These are phyloP conservation scores for Rhizomys pruinosus DNA, from an alignment of 2,113 vertebrate species.

Conservation along the genomic window DNA sequence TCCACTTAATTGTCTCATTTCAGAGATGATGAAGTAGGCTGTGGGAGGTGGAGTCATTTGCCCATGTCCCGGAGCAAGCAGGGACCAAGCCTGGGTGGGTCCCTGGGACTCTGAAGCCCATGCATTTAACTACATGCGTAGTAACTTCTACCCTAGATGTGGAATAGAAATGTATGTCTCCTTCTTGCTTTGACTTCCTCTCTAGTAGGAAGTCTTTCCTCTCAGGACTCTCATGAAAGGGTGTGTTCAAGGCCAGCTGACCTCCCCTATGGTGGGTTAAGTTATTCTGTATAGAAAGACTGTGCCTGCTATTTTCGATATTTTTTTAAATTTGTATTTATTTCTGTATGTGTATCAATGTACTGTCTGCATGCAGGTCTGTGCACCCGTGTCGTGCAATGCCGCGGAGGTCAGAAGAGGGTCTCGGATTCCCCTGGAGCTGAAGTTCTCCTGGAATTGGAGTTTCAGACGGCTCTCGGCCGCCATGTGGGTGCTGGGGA, in stretches of 20 bases:
- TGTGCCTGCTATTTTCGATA: neutral
- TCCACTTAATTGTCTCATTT: slow-evolving; percentile 22
- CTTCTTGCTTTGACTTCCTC: neutral
- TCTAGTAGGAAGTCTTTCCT: neutral
- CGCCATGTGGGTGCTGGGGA: no score
- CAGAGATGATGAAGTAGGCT: slow-evolving; percentile 43
- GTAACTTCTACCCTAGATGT: neutral
- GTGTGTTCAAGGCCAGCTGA: neutral
- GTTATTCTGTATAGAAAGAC: neutral
- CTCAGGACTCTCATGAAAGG: neutral
- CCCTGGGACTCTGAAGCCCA: neutral
- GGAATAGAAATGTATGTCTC: neutral
- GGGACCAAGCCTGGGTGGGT: neutral
- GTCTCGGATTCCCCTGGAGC: no score
- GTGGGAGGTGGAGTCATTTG: neutral
- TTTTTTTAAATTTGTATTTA: no score
- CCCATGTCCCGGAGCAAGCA: neutral
- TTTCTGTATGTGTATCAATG: no score
- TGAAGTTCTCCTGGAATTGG: no score
- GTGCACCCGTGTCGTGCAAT: no score
- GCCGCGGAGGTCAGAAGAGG: no score
- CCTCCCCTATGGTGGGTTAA: neutral
- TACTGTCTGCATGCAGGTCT: no score
- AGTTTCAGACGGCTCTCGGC: no score
- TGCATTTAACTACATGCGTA: neutral